Evolutionary conservation across 2,888 invertebrate species (phyloP).

Genomic region (Drosophila lacicola): DNA sequence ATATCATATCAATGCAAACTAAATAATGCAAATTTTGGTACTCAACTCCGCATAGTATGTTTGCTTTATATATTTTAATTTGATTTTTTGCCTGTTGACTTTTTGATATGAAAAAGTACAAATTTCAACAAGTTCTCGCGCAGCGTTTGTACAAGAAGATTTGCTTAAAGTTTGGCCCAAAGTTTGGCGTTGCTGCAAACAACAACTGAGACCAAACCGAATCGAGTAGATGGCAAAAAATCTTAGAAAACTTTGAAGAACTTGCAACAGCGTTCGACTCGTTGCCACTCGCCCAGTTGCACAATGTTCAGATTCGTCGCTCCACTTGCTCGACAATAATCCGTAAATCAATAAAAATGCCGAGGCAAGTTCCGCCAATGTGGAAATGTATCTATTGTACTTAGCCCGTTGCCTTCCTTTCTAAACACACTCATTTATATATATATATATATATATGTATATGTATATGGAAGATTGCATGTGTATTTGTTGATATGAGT

Average conservation of each 20-base stretch:
- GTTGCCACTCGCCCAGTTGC: conserved; percentile 16
- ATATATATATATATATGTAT: not conserved
- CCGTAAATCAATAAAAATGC: conserved; percentile 73
- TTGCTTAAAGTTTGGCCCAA: conserved; percentile 65
- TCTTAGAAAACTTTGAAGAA: conserved; percentile 41
- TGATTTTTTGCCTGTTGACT: conserved; percentile 50
- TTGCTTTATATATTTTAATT: conserved; percentile 32
- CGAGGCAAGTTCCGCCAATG: conserved; percentile 55
- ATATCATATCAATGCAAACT: conserved; percentile 21
- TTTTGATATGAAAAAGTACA: conserved; percentile 67
- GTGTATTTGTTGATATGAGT: conserved; percentile 15
- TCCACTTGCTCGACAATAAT: conserved; percentile 56
- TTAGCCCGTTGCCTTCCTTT: conserved; percentile 6
- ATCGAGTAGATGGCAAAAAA: conserved; percentile 31
- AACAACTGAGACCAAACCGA: conserved; percentile 51
- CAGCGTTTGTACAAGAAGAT: conserved; percentile 50
- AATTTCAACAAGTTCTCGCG: conserved; percentile 39
- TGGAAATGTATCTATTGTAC: conserved; percentile 54
- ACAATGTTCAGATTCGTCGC: conserved; percentile 12
- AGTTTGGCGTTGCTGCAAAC: conserved; percentile 53
- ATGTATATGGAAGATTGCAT: not conserved
- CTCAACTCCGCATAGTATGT: conserved; percentile 32
- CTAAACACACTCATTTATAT: not conserved
- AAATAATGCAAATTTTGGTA: conserved; percentile 30
- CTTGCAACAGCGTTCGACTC: conserved; percentile 3